Conservation (phyloP, 2,888 invertebrate genomes). For the Eupithecia subumbrata region DNA sequence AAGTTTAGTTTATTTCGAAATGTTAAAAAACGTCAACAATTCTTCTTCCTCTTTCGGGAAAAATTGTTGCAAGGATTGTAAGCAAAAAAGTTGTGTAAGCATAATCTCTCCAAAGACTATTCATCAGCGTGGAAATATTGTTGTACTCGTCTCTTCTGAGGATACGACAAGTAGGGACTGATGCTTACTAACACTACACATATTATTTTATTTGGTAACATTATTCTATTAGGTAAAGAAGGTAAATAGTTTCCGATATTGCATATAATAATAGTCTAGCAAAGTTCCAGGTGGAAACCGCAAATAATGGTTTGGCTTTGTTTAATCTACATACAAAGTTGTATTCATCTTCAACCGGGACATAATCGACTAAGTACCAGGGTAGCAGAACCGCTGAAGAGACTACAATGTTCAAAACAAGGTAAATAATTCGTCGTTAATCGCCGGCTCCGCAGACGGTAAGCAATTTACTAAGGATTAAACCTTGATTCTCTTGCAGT, state of each 20-base stretch:
- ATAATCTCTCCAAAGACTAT: too few relatives aligned
- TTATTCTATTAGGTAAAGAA: not conserved
- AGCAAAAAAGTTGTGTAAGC: too few relatives aligned
- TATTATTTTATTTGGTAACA: not conserved
- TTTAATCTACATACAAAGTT: not conserved
- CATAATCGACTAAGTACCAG: slow-evolving; percentile 23
- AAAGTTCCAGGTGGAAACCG: too few relatives aligned
- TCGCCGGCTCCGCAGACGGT: slow-evolving; percentile 59
- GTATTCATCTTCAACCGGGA: not conserved
- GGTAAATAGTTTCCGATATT: not conserved
- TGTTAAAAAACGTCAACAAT: not conserved
- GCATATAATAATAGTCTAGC: not conserved
- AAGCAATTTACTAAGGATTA: slow-evolving; percentile 67
- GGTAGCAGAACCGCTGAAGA: slow-evolving; percentile 25
- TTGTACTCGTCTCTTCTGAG: not conserved
- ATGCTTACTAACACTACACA: too few relatives aligned
- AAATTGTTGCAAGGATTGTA: too few relatives aligned
- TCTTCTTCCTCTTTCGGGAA: too few relatives aligned
- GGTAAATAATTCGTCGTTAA: slow-evolving; percentile 60
- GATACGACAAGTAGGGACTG: not conserved
- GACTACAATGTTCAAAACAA: slow-evolving; percentile 46
- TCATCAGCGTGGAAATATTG: not conserved
- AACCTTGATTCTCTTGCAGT: slow-evolving; percentile 61
- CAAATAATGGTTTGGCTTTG: not conserved
- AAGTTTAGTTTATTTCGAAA: not conserved